Evolutionary conservation across 2,113 vertebrate genomes (phyloP), one percentile per base, ranked within the genome.

Genomic region (Malaclemys terrapin): DNA sequence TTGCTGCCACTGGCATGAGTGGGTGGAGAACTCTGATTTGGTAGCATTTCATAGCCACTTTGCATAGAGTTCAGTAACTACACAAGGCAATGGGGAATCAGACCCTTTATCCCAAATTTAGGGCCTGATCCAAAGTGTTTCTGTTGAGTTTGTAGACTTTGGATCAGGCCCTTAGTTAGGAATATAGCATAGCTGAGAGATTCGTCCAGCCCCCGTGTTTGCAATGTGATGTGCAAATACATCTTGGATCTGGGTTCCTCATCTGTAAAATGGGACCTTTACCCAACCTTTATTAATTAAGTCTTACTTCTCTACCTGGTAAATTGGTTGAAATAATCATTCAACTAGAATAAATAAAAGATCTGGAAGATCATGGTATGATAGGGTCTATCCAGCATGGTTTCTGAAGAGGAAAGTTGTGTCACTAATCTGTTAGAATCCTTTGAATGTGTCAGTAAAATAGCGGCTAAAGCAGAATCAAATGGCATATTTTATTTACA

Each of bases 131-230:
- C 45, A 27, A 78, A 78, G 24, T 2, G 13, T 82, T 94, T 62
- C 72, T 87, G 5, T 14, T 84, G 56, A 84, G 53, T n/a, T 3
- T 81, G 0, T 47, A 2, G 11, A 0, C 4, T 2, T 5, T 72
- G 25, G 24, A 57, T 57, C n/a, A 56, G 53, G 10, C 52, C 53
- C 8, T 57, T n/a, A 42, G 53, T 82, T 82, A 57, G 80, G 12
- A 82, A 54, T 82, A 42, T 42, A 56, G n/a, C 52, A 54, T 38
- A 82, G 80, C 22, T 27, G 53, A 45, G 22, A 82, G 54, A 57
- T 42, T 57, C n/a, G 14, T 11, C 24, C 53, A 72, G n/a, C 8
- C n/a, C 24, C 45, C 53, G 53, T 17, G 54, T 88, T 54, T 62
- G 14, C 38, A 69, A 42, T 69, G 24, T 79, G 45, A 13, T 65